Percentiles rank a stretch among this genome's conserved stretches.
These are phyloP conservation scores for Philhelius pedissequus DNA, from an alignment of 2,888 invertebrate species.

Conservation along the genomic window DNA sequence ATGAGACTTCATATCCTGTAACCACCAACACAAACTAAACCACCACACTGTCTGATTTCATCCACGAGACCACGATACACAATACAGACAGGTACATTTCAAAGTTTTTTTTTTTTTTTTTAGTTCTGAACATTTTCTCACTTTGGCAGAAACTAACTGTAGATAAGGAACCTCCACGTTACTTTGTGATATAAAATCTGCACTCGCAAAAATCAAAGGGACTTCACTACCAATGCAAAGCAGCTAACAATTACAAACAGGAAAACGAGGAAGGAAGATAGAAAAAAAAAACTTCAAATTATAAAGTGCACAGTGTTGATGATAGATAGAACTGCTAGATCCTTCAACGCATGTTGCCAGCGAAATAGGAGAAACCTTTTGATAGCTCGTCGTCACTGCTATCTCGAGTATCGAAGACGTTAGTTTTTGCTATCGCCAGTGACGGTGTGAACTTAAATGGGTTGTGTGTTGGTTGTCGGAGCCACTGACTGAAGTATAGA, in stretches of 20 bases:
- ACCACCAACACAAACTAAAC: background rate
- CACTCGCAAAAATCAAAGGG: slow-evolving; percentile 55
- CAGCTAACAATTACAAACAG: background rate
- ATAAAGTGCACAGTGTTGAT: slow-evolving; percentile 46
- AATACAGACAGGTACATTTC: slow-evolving; percentile 17
- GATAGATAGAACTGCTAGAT: background rate
- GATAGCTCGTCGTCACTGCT: background rate
- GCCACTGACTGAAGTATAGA: background rate
- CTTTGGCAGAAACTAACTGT: slow-evolving; percentile 36
- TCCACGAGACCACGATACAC: background rate
- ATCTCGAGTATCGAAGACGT: slow-evolving; percentile 5
- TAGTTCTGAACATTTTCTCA: slow-evolving; percentile 1
- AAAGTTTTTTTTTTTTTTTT: slow-evolving; percentile 8
- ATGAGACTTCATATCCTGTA: slow-evolving; percentile 58
- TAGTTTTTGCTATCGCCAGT: background rate
- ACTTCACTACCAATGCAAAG: slow-evolving; percentile 34
- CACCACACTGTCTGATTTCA: slow-evolving; percentile 30
- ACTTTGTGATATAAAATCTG: slow-evolving; percentile 66
- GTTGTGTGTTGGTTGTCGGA: background rate
- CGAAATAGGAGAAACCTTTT: background rate
- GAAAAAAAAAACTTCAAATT: slow-evolving; percentile 51
- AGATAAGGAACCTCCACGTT: slow-evolving; percentile 52
- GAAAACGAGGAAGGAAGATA: slow-evolving; percentile 4
- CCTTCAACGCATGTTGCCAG: background rate
- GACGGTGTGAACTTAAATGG: background rate